Evolutionary conservation across 2,113 vertebrate genomes (phyloP).

Genomic region (Megaleporinus macrocephalus): DNA sequence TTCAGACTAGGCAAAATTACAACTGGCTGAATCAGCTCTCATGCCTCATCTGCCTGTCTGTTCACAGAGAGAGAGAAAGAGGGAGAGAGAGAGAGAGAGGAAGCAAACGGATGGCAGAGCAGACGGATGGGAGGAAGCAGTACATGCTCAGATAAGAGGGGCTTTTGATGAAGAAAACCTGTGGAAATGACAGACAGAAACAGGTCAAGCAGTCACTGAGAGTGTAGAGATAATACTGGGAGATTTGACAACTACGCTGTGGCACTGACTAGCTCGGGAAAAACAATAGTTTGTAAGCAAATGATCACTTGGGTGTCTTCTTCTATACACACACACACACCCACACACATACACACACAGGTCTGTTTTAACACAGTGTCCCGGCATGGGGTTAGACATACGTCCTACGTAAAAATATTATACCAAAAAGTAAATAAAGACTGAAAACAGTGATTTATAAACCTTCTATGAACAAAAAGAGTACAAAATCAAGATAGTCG

Average conservation of each 20-base stretch:
- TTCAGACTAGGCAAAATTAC: constrained; percentile 40
- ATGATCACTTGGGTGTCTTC: not conserved
- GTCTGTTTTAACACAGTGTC: too few relatives aligned
- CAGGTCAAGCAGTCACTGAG: not conserved
- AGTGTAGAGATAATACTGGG: constrained; percentile 3
- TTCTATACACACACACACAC: not conserved
- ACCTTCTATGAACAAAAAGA: too few relatives aligned
- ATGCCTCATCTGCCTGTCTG: constrained; percentile 3
- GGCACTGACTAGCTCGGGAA: not conserved
- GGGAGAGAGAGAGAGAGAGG: not conserved
- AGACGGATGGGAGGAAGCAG: constrained; percentile 20
- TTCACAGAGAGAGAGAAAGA: too few relatives aligned
- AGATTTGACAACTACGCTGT: not conserved
- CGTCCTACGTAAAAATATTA: too few relatives aligned
- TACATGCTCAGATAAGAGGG: constrained; percentile 40
- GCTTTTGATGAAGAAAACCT: constrained; percentile 49
- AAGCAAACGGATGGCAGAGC: constrained; percentile 22
- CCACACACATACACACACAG: too few relatives aligned
- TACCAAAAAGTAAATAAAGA: too few relatives aligned
- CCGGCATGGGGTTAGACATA: too few relatives aligned
- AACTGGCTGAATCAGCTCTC: constrained; percentile 64
- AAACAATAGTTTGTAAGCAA: not conserved
- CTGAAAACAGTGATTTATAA: too few relatives aligned
- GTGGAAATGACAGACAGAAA: constrained; percentile 51
- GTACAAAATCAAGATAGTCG: too few relatives aligned